Evolutionary conservation across 1,140 invertebrate genomes (phyloP), one percentile per base, ranked within the genome.

Genomic region (Scaptomyza montana): DNA sequence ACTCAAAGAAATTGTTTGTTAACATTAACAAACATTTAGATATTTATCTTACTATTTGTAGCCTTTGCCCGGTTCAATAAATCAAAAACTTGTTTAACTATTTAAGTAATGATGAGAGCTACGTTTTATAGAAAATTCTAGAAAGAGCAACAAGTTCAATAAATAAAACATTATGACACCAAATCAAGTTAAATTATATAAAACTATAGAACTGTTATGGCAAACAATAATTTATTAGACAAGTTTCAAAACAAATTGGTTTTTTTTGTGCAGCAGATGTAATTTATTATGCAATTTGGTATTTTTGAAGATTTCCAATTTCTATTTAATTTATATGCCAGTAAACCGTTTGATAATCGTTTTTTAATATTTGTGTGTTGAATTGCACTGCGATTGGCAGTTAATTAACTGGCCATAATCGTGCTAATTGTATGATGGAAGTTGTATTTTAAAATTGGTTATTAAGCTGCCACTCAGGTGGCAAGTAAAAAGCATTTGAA

Each of bases 391-490:
- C 62, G 43, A 55, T 66, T 59, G 41, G 55, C 70, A 54, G 59
- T 57, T 61, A 73, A 79, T 76, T 56, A 76, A 78, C 63, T 78
- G 86, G 49, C 76, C 57, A 78, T 89, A 87, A 87, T 82, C 56
- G 84, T 59, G 75, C 68, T 87, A 87, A 87, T 87, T 87, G 82
- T 79, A 56, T 61, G 84, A 86, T 87, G 56, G 64, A 68, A 89
- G 33, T 36, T 1, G 33, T 36, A 36, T 36, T 87, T 82, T 89
- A 71, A 81, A 79, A 80, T 81, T 82, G 84, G 78, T 82, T 89
- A 87, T 87, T 87, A 87, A 82, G 65, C 84, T 87, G 82, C 84
- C 82, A 87, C 67, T 87, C 82, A 65, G 71, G 67, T 57, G 74
- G 77, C 80, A 74, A 75, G 73, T 77, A 74, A 85, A 85, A 73